These are phyloP conservation scores for Diachasma alloeum DNA, from an alignment of 1,140 invertebrate species.

Conservation along the genomic window DNA sequence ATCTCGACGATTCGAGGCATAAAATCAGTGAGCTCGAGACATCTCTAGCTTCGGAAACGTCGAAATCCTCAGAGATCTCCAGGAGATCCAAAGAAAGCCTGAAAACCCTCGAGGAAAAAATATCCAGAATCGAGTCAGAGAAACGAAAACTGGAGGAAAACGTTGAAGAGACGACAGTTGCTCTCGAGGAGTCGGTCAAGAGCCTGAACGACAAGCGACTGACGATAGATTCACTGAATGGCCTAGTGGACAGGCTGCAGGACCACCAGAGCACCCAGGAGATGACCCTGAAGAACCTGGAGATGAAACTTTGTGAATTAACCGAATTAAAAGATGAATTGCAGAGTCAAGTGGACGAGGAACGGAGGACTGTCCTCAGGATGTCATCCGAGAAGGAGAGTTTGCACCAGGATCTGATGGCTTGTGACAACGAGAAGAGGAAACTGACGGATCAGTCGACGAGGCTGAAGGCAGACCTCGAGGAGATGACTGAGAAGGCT, in stretches of 20 bases:
- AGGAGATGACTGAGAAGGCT: background rate
- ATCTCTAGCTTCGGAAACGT: too few species aligned
- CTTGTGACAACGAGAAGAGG: background rate
- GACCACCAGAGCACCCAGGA: background rate
- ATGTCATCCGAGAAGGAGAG: constrained; percentile 1
- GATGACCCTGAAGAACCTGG: background rate
- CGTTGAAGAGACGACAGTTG: background rate
- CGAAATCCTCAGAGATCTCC: too few species aligned
- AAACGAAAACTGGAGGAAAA: background rate
- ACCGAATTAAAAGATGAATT: constrained; percentile 25
- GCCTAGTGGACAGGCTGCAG: background rate
- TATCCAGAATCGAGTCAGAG: background rate
- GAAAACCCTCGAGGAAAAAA: background rate
- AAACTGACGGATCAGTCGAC: background rate
- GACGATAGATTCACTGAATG: background rate
- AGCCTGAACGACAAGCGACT: background rate
- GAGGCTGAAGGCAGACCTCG: background rate
- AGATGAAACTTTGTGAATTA: constrained; percentile 28
- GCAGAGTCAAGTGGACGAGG: constrained; percentile 24
- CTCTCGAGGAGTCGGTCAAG: background rate
- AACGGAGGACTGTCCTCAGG: background rate
- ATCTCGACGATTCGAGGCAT: constrained; percentile 13
- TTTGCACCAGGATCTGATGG: background rate
- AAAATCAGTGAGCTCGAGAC: too few species aligned
- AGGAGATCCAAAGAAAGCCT: too few species aligned